Conservation (phyloP, 2,113 vertebrate species). For the Opisthocomus hoazin region DNA sequence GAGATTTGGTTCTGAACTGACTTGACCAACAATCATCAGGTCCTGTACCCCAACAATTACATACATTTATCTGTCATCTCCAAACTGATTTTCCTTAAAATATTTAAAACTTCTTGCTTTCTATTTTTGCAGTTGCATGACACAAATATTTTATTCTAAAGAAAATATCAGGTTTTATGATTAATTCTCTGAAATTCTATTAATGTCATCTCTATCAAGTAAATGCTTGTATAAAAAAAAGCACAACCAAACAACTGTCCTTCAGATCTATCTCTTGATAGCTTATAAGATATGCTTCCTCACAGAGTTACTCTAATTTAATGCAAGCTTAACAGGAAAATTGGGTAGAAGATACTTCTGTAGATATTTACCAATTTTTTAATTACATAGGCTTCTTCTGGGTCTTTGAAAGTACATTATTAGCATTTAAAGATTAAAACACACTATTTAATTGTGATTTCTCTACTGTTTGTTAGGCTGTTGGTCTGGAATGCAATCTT, state of each 20-base stretch:
- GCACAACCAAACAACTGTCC: accelerated
- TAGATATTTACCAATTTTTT: neutral
- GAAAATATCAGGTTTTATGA: neutral
- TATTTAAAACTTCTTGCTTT: neutral
- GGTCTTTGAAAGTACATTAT: neutral
- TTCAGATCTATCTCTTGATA: neutral
- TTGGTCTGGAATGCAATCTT: neutral
- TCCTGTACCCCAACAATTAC: neutral
- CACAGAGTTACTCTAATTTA: neutral
- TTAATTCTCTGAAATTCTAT: neutral
- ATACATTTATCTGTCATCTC: neutral
- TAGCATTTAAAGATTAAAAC: neutral
- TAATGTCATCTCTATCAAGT: neutral
- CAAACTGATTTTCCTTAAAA: neutral
- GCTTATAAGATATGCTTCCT: neutral
- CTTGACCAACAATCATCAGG: neutral
- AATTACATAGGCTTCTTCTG: neutral
- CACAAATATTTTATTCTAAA: neutral
- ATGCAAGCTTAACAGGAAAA: neutral
- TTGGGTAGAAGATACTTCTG: neutral
- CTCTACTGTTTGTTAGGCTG: neutral
- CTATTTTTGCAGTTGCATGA: neutral
- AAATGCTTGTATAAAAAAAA: neutral
- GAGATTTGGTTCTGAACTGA: neutral
- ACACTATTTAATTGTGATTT: neutral